Conservation (phyloP, 2,888 invertebrate species). For the Torymus auratus region DNA sequence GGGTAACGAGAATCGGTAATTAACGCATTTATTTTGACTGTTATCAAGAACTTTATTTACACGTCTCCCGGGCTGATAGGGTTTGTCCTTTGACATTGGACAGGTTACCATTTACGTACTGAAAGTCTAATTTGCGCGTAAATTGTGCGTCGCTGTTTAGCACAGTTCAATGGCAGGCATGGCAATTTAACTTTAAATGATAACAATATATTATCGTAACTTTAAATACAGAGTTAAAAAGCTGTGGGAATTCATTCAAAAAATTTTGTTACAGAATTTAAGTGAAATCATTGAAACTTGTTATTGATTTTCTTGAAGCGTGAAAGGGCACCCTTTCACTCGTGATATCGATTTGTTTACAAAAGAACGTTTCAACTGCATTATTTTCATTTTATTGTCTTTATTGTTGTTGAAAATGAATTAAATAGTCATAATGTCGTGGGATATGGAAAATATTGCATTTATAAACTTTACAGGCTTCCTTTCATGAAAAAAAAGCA, state of each 20-base stretch:
- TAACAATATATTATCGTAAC: too few species aligned
- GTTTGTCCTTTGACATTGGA: constrained; percentile 48
- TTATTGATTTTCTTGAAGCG: background rate
- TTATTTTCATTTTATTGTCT: constrained; percentile 17
- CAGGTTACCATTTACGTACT: constrained; percentile 16
- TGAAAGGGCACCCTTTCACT: background rate
- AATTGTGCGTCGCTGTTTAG: constrained; percentile 27
- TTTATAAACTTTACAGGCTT: constrained; percentile 21
- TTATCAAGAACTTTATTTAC: constrained; percentile 20
- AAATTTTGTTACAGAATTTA: too few species aligned
- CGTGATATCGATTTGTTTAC: background rate
- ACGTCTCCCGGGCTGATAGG: background rate
- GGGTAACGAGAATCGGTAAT: constrained; percentile 16
- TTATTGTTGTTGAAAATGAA: constrained; percentile 15
- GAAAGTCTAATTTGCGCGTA: constrained; percentile 36
- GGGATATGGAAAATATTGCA: constrained; percentile 23
- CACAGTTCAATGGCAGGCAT: constrained; percentile 10
- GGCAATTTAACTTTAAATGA: too few species aligned
- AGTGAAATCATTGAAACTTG: too few species aligned
- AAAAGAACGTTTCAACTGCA: background rate
- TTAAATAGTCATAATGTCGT: constrained; percentile 1
- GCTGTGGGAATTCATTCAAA: too few species aligned
- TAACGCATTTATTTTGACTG: constrained; percentile 2
- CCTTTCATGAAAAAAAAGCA: constrained; percentile 19
- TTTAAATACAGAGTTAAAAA: too few species aligned